A percentile compares a stretch with the other conserved stretches of the same genome.
Conservation (phyloP, 2,113 vertebrate species). For the Crocuta crocuta region DNA sequence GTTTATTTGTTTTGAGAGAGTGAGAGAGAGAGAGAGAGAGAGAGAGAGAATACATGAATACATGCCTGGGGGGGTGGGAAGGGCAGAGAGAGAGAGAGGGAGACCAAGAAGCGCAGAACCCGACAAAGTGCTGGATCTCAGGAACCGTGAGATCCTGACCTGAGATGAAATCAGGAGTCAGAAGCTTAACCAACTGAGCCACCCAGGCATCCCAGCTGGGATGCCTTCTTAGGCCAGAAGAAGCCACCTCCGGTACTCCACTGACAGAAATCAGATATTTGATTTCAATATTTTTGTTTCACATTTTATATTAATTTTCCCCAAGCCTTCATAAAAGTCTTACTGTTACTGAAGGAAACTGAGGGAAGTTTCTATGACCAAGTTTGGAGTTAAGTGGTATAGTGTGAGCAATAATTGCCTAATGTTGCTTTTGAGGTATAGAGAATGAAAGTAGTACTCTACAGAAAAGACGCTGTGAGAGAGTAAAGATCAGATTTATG, state of each 20-base stretch:
- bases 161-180: too few species aligned
- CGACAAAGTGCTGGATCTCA: too few species aligned
- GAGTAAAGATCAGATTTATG: neutral
- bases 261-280: neutral
- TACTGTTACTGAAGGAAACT: neutral
- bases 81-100: too few species aligned
- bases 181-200: too few species aligned
- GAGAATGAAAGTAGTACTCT: neutral
- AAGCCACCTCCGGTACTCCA: neutral
- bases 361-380: neutral
- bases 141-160: too few species aligned
- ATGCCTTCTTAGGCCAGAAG: neutral
- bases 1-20: too few species aligned
- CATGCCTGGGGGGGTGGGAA: too few species aligned
- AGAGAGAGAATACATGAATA: too few species aligned
- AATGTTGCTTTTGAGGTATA: neutral
- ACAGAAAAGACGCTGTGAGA: neutral
- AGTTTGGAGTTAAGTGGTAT: neutral
- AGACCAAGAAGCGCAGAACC: too few species aligned
- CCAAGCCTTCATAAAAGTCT: neutral
- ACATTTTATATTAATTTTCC: neutral
- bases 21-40: too few species aligned
- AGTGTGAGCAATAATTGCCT: neutral
- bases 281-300: neutral
- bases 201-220: neutral